These are phyloP conservation scores for Triplophysa yarkandensis DNA, from an alignment of 2,797 vertebrate species.

Conservation along the genomic window DNA sequence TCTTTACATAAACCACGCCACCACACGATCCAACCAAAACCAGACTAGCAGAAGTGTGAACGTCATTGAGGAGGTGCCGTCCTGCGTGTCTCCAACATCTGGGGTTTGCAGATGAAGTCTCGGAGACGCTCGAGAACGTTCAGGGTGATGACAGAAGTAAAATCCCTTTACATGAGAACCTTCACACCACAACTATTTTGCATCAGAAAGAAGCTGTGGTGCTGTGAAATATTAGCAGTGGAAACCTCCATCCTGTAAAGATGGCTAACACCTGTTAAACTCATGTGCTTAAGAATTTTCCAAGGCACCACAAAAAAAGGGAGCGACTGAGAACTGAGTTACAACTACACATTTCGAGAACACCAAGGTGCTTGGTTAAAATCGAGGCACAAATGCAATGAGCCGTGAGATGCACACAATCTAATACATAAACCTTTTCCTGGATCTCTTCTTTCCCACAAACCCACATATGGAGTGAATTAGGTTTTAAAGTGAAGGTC, in stretches of 20 bases:
- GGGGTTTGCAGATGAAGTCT: conserved; percentile 26
- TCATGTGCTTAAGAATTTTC: conserved; percentile 37
- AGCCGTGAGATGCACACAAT: conserved; percentile 26
- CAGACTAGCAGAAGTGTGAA: conserved; percentile 52
- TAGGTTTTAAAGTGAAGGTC: conserved; percentile 1
- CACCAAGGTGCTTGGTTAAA: not conserved
- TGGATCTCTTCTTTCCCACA: not conserved
- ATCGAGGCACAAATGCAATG: not conserved
- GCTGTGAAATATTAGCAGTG: conserved; percentile 38
- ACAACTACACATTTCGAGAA: conserved; percentile 6
- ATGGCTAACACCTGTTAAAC: conserved; percentile 44
- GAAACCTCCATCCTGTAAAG: not conserved
- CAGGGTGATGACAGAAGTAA: conserved; percentile 50
- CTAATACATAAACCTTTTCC: not conserved
- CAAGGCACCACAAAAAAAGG: conserved; percentile 8
- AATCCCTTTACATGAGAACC: conserved; percentile 32
- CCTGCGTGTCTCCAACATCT: conserved; percentile 35
- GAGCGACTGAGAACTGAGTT: not conserved
- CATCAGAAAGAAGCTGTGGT: conserved; percentile 28
- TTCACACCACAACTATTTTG: not conserved
- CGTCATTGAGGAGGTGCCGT: conserved; percentile 32
- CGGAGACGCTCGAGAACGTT: conserved; percentile 20
- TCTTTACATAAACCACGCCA: conserved; percentile 24
- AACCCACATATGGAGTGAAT: not conserved
- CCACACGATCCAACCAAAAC: conserved; percentile 32